Conservation (phyloP, 2,113 vertebrate species). For the Chroicocephalus ridibundus region DNA sequence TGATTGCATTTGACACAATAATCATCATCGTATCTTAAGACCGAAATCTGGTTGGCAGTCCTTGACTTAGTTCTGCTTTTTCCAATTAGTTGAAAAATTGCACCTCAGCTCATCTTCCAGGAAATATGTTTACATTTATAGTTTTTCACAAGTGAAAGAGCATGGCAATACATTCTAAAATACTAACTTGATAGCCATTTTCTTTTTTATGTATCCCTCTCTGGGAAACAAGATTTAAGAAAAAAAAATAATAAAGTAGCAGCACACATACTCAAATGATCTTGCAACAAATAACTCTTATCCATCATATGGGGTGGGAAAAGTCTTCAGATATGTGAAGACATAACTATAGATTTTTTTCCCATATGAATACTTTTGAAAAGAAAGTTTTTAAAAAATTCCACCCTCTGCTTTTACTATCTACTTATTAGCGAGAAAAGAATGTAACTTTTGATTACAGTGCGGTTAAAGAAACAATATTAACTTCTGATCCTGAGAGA, state of each 20-base stretch:
- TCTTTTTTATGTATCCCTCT: constrained; percentile 3
- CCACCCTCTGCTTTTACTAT: not conserved
- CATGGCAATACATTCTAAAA: constrained; percentile 21
- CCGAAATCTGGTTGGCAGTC: constrained; percentile 71
- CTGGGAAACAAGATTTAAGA: constrained; percentile 18
- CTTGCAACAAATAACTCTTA: not conserved
- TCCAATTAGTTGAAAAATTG: constrained; percentile 73
- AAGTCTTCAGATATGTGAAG: not conserved
- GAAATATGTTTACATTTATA: constrained; percentile 59
- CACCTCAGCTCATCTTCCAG: constrained; percentile 50
- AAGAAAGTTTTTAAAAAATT: not conserved
- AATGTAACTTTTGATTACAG: not conserved
- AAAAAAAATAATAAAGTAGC: not conserved
- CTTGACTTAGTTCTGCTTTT: constrained; percentile 66
- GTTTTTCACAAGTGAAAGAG: constrained; percentile 40
- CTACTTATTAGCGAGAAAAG: not conserved
- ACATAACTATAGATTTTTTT: not conserved
- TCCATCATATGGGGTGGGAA: not conserved
- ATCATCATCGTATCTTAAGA: constrained; percentile 71
- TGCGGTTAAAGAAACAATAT: not conserved
- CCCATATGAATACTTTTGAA: not conserved
- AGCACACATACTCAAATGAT: not conserved
- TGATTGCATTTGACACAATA: constrained; percentile 77
- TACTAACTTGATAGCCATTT: constrained; percentile 37
- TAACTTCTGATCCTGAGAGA: not conserved